A percentile compares a stretch with the other conserved stretches of the same genome.
These are phyloP conservation scores for Dione juno DNA, from an alignment of 2,888 invertebrate genomes.

Conservation along the genomic window DNA sequence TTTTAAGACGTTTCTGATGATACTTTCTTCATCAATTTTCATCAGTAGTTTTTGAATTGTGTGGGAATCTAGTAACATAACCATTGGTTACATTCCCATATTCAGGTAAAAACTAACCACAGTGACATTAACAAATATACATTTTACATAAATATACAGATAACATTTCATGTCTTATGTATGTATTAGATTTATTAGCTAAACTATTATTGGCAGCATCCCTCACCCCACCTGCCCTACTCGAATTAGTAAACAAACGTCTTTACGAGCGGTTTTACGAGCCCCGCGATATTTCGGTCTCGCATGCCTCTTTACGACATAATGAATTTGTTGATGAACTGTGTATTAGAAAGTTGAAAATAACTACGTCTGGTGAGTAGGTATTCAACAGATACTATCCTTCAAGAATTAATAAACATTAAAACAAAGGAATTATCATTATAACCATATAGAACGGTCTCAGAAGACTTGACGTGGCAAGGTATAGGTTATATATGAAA, in stretches of 20 bases:
- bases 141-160: not conserved
- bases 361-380: slow-evolving; percentile 76
- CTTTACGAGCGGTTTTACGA: slow-evolving; percentile 83
- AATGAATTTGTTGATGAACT: slow-evolving; percentile 84
- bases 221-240: slow-evolving; percentile 80
- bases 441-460: not conserved
- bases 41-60: not conserved
- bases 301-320: slow-evolving; percentile 82
- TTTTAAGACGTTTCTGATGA: not conserved
- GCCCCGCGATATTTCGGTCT: slow-evolving; percentile 82
- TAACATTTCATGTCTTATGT: slow-evolving; percentile 43
- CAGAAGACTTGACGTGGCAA: no score
- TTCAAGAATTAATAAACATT: not conserved
- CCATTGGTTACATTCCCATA: not conserved
- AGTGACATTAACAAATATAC: not conserved
- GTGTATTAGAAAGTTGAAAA: slow-evolving; percentile 82
- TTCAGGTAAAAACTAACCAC: not conserved
- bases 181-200: slow-evolving; percentile 43
- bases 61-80: no score
- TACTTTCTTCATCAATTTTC: not conserved
- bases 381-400: slow-evolving; percentile 34
- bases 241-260: slow-evolving; percentile 84
- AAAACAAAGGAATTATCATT: not conserved
- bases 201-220: slow-evolving; percentile 72
- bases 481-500: not conserved